phyloP scores from a whole-genome alignment of 2,888 invertebrate species.

The Latheticus oryzae region DNA sequence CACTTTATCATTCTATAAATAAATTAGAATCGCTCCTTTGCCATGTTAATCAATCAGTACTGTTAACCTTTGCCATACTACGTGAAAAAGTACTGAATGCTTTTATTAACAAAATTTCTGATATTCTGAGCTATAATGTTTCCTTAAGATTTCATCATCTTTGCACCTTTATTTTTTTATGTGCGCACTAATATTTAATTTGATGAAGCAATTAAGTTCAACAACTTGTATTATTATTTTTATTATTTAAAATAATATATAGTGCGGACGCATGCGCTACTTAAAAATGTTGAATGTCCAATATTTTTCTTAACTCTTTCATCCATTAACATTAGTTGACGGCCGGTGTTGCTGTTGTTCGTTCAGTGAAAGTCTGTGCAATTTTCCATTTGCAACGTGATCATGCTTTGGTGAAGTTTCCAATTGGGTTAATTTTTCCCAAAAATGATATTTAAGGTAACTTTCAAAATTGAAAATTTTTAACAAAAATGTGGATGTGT shows the following conservation, averaged over 20 bases:
- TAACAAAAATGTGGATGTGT: too few relatives aligned
- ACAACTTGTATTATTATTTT: constrained; percentile 1
- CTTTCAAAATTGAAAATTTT: background rate
- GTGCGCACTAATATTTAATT: constrained; percentile 29
- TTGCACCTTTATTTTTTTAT: too few relatives aligned
- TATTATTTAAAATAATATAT: constrained; percentile 19
- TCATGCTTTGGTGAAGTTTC: constrained; percentile 34
- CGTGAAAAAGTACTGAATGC: constrained; percentile 1
- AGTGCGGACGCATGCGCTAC: constrained; percentile 32
- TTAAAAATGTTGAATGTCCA: constrained; percentile 26
- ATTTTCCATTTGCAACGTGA: constrained; percentile 44
- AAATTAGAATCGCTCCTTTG: constrained; percentile 18
- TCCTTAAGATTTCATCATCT: too few relatives aligned
- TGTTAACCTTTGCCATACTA: constrained; percentile 20
- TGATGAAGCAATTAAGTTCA: constrained; percentile 26
- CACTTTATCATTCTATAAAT: constrained; percentile 33
- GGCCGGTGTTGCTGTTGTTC: constrained; percentile 45
- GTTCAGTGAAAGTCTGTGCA: constrained; percentile 49
- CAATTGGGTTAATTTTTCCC: background rate
- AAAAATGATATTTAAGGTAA: background rate
- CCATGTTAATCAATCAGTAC: constrained; percentile 23
- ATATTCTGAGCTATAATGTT: too few relatives aligned
- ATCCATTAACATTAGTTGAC: constrained; percentile 45
- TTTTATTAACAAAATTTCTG: too few relatives aligned
- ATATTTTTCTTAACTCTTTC: constrained; percentile 34